phyloP scores from a whole-genome alignment of 2,113 vertebrate species.

The Girardinichthys multiradiatus region DNA sequence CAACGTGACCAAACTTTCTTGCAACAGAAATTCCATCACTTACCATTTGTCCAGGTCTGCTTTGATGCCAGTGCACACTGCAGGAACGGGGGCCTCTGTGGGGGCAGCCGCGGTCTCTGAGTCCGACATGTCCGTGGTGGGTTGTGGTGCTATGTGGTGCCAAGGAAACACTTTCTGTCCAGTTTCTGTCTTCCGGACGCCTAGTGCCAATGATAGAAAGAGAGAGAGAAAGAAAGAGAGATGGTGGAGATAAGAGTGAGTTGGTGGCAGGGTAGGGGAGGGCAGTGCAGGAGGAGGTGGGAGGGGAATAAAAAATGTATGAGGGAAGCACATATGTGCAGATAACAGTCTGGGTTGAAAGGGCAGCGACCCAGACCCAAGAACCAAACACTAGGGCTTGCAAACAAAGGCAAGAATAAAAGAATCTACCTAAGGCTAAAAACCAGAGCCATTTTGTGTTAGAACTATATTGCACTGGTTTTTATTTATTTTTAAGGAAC shows the following conservation, averaged over 20 bases:
- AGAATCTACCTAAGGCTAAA: neutral
- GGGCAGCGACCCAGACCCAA: constrained; percentile 46
- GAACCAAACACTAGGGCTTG: constrained; percentile 12
- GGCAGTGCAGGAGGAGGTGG: constrained; percentile 48
- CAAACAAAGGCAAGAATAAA: constrained; percentile 1
- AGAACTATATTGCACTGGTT: too few species aligned
- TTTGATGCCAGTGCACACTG: constrained; percentile 76
- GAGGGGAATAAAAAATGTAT: constrained; percentile 72
- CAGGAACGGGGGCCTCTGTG: constrained; percentile 74
- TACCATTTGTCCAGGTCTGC: constrained; percentile 84
- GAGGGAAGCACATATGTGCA: constrained; percentile 60
- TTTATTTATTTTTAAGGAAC: neutral
- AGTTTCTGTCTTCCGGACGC: constrained; percentile 62
- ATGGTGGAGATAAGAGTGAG: constrained; percentile 41
- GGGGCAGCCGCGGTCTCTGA: constrained; percentile 71
- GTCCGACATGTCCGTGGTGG: constrained; percentile 78
- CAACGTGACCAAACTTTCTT: neutral
- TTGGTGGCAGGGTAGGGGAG: constrained; percentile 43
- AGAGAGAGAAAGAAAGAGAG: constrained; percentile 39
- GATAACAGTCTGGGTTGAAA: constrained; percentile 34
- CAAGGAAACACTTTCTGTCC: constrained; percentile 49
- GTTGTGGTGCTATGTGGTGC: constrained; percentile 50
- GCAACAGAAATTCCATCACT: constrained; percentile 39
- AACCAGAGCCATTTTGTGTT: neutral
- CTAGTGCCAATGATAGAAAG: constrained; percentile 54